Evolutionary conservation across 2,888 invertebrate species (phyloP), one percentile per base, ranked within the genome.

Genomic region (Pollenia griseotomentosa): DNA sequence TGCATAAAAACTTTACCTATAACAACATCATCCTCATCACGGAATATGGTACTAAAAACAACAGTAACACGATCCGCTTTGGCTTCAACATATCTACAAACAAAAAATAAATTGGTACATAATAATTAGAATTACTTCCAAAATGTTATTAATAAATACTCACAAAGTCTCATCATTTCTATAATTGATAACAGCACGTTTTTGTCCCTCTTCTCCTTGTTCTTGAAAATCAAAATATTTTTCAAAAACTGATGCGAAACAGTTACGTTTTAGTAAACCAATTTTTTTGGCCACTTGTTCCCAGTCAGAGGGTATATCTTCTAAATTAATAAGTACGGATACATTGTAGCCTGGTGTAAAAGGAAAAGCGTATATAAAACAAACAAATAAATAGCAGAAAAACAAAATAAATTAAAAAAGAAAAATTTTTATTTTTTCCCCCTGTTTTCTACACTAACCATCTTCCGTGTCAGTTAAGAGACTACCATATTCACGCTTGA

Each of bases 1-100:
- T 99, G 99, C 96, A 99, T 97, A 95, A 99, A 99, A 90, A 99
- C 98, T 94, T 99, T 99, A 82, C 99, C 99, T 93, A 99, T 97
- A 79, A 99, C 96, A 92, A 99, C 97, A 94, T 99, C 99, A 93
- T 99, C 99, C 92, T 99, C 98, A 93, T 99, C 99, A 91, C 98
- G 97, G 94, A 99, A 99, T 92, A 99, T 97, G 89, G 99, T 99
- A 91, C 99, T 99, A 94, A 99, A 99, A 88, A 99, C 99, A 88
- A 99, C 99, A 19, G 99, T 99, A 87, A 99, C 99, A 91, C 99
- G 95, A 94, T 99, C 99, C 87, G 98, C 96, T 94, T 99, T 98
- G 86, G 99, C 99, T 94, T 99, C 99, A 89, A 99, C 98, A 93
- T 99, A 99, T 95, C 99, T 99, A 93, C 44, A 70, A 40, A 53